Base-by-base conservation (phyloP, 2,113 vertebrate species). In the Oxyruncus cristatus region DNA sequence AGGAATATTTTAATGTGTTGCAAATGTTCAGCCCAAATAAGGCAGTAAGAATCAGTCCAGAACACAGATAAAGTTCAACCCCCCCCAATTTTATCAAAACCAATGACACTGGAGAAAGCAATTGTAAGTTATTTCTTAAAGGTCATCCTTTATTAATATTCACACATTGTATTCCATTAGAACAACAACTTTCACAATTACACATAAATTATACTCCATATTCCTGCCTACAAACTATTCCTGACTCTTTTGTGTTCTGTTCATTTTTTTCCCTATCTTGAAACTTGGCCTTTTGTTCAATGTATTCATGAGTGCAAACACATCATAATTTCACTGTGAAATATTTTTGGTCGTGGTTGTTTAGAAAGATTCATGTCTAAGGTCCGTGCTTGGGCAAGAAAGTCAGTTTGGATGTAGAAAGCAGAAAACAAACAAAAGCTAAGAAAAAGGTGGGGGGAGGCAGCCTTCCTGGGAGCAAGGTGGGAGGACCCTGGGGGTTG, bases 361-460 rank as follows among this genome's bases (percentile, higher is more conserved):
- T 95, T 70, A 61, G 58, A 84, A 94, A 91, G 68, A 73, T 17
- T 87, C 30, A 47, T 44, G 14, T 77, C 63, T 73, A 46, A 84
- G 21, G 27, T 61, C 12, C 3, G 1, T 76, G 27, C 37, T 88
- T 86, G 14, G 10, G 8, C 35, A 89, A 80, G 39, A 86, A 84
- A 65, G 8, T 50, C 37, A n/a, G 8, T 53, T 50, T 52, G 19
- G 3, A 44, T 26, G 6, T 4, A 81, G 35, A 89, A 80, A 89
- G 27, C 14, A 84, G 41, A 33, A 76, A 63, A 75, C 5, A 37
- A 92, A 75, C 2, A 67, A 49, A 79, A 52, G 7, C 13, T 56
- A n/a, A 81, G 46, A 53, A 3, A 11, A 46, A 26, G 8, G 12
- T 22, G 0, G 5, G 3, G 1, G 9, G 11, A 66, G 9, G 16